Conservation (phyloP, 1,140 invertebrate genomes). For the Psix sp. region DNA sequence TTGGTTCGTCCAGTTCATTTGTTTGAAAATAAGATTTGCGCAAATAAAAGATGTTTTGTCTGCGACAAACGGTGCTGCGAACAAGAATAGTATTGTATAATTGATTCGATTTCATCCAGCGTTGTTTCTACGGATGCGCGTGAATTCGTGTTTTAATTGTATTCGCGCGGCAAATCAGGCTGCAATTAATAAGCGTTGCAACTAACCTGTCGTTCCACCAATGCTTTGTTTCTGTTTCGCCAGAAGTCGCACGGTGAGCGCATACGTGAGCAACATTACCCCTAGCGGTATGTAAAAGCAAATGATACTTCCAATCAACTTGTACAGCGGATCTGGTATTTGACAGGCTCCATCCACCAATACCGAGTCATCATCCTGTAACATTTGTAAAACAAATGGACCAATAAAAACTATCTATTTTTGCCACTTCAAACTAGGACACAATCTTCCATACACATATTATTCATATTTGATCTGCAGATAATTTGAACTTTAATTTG, state of each 20-base stretch:
- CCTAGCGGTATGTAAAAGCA: conserved; percentile 97
- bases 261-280: conserved; percentile 96
- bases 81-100: background rate
- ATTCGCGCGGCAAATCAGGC: conserved; percentile 10
- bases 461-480: no score
- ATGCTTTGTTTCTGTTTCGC: conserved; percentile 86
- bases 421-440: background rate
- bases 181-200: conserved; percentile 4
- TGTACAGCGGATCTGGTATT: conserved; percentile 92
- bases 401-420: conserved; percentile 9
- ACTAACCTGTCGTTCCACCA: conserved; percentile 76
- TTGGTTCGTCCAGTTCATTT: no score
- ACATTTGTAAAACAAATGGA: conserved; percentile 62
- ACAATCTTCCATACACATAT: no score
- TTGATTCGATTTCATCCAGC: background rate
- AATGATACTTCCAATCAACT: conserved; percentile 93
- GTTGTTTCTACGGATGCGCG: background rate
- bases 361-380: conserved; percentile 87
- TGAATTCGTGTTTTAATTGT: conserved; percentile 11
- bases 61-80: no score
- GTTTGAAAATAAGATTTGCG: no score
- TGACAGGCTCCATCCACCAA: conserved; percentile 88
- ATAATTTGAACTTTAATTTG: no score
- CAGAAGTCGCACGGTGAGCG: conserved; percentile 90
- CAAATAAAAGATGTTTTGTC: no score